phyloP scores from a whole-genome alignment of 2,888 invertebrate genomes.

The Apamea crenata region DNA sequence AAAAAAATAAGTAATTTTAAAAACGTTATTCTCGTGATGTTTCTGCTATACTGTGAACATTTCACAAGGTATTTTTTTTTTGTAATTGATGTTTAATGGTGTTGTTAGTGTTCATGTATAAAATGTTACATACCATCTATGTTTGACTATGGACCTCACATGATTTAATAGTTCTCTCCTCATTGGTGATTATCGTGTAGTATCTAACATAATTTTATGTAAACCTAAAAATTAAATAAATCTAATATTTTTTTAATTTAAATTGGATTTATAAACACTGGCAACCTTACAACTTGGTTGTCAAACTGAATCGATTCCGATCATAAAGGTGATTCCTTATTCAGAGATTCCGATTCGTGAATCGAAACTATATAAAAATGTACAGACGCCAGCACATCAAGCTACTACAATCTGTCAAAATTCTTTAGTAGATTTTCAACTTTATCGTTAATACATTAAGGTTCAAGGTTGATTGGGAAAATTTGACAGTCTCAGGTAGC shows the following conservation, averaged over 20 bases:
- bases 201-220: neutral
- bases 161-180: neutral
- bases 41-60: neutral
- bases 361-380: too few relatives aligned
- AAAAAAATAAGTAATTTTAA: conserved; percentile 21
- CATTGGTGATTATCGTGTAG: neutral
- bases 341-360: neutral
- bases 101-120: conserved; percentile 24
- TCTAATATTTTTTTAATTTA: neutral
- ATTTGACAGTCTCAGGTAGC: too few relatives aligned
- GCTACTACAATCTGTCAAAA: too few relatives aligned
- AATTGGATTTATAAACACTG: neutral
- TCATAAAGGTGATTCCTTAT: too few relatives aligned
- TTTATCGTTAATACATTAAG: too few relatives aligned
- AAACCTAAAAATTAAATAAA: too few relatives aligned
- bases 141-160: neutral
- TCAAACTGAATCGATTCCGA: conserved; percentile 11
- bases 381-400: too few relatives aligned
- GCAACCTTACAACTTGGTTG: neutral
- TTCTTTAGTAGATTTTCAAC: too few relatives aligned
- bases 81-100: neutral
- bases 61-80: neutral
- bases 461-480: too few relatives aligned
- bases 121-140: conserved; percentile 14
- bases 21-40: neutral